Evolutionary conservation across 92 coral and sea anemone genomes (phyloP).

Genomic region (Parazoanthus darwini): DNA sequence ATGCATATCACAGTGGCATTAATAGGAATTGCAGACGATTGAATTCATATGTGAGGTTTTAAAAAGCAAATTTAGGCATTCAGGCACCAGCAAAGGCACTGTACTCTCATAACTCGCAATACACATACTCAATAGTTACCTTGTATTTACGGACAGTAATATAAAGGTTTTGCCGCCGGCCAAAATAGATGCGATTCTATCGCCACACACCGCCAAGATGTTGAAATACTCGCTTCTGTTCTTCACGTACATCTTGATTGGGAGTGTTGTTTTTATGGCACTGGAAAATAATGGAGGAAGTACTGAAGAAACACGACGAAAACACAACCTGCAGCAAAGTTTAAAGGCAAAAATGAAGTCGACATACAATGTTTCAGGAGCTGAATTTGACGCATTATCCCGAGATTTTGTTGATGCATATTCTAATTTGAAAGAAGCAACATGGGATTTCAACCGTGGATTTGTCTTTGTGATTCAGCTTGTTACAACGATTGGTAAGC

Average conservation of each 20-base stretch:
- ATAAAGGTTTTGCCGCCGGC: neutral
- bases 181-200: neutral
- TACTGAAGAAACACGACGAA: neutral
- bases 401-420: neutral
- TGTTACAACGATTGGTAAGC: conserved; percentile 6
- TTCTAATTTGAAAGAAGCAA: neutral
- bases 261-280: neutral
- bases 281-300: neutral
- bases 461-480: conserved; percentile 9
- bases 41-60: no score
- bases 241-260: neutral
- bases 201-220: neutral
- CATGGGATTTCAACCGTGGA: neutral
- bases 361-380: neutral
- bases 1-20: no score
- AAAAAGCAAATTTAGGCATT: no score
- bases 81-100: no score
- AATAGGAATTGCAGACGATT: no score
- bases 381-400: neutral
- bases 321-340: neutral
- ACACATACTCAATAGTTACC: no score
- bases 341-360: neutral
- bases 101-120: no score
- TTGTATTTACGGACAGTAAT: no score
- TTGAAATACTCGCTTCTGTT: neutral